Evolutionary conservation across 2,113 vertebrate species (phyloP), one percentile per base, ranked within the genome.

Genomic region (Salvelinus namaycush): DNA sequence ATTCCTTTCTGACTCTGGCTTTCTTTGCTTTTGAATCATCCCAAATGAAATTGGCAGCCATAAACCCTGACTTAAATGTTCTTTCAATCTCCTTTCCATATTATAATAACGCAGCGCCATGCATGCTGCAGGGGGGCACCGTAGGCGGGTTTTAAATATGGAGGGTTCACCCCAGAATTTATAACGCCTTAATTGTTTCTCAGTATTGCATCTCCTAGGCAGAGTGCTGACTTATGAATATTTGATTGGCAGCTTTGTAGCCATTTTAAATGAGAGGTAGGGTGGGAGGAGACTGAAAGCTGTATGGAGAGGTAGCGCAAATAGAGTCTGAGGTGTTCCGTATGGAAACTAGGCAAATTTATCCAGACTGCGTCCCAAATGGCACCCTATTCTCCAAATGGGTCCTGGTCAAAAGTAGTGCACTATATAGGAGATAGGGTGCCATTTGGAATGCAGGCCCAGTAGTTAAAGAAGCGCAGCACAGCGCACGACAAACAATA

Each of bases 181-280:
- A n/a, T 72, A 31, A 67, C 64, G 34, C 26, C 20, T 48, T 79
- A 78, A 81, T 81, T 79, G 72, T 22, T 71, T 72, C 27, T 60
- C n/a, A 68, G 18, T 39, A 59, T 64, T 70, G 20, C 39, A 68
- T 83, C 0, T 77, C 62, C 68, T 27, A 70, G 27, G 16, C 20
- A 18, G 8, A 76, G 34, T 16, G 60, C 67, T 9, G 77, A 39
- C 34, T 72, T 67, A 44, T 87, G 72, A 81, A 80, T 84, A 80
- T 86, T 84, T 87, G 82, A 88, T 86, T 80, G 79, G 72, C 72
- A 69, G 27, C 5, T 44, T 81, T 44, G 66, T 67, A 48, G 34
- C 67, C 31, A 77, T 73, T 73, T 54, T 18, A 57, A 57, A 75
- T 72, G 57, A 62, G 59, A 20, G 54, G 18, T 3, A 44, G 18